A percentile compares a stretch with the other conserved stretches of the same genome.
These are phyloP conservation scores for Trematomus loennbergii DNA, from an alignment of 2,113 vertebrate species.

Conservation along the genomic window DNA sequence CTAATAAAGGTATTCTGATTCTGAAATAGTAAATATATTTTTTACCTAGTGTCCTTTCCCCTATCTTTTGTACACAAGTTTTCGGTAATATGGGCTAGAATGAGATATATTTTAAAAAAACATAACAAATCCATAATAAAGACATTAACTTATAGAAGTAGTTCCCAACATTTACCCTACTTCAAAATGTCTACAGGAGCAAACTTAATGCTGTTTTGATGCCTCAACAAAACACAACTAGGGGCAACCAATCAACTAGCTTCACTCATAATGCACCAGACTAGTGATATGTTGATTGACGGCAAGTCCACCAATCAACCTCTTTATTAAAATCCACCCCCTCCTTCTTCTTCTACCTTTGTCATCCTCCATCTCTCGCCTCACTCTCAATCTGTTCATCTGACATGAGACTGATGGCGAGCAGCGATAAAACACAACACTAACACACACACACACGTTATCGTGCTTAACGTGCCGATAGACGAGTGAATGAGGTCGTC, in stretches of 20 bases:
- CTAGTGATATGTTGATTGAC: not conserved
- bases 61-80: no score
- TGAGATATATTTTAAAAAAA: not conserved
- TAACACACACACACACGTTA: not conserved
- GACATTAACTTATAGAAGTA: not conserved
- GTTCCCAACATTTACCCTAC: not conserved
- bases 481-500: not conserved
- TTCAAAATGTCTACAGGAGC: no score
- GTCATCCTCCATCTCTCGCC: not conserved
- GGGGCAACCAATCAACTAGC: not conserved
- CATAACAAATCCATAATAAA: not conserved
- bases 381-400: constrained; percentile 2
- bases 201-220: no score
- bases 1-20: no score
- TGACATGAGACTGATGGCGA: not conserved
- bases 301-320: not conserved
- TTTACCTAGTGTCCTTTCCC: no score
- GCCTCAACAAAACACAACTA: not conserved
- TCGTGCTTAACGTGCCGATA: not conserved
- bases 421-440: constrained; percentile 11
- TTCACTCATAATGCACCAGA: not conserved
- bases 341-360: not conserved
- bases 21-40: no score
- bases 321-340: not conserved
- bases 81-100: not conserved